Conservation (phyloP, 2,888 invertebrate genomes). For the Actias luna region DNA sequence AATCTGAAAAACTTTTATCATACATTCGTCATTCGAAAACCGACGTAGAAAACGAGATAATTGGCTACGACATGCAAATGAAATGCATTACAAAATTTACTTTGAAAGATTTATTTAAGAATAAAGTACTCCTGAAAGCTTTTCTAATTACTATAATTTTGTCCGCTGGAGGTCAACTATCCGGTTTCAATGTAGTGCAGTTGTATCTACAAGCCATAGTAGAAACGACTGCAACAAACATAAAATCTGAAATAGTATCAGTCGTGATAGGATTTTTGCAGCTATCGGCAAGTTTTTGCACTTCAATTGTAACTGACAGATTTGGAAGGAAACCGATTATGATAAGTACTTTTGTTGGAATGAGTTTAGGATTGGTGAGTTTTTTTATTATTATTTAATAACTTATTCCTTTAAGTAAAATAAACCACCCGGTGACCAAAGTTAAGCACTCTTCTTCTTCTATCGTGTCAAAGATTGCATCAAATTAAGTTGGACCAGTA, state of each 20-base stretch:
- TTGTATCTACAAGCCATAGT: conserved; percentile 60
- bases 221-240: conserved; percentile 49
- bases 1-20: conserved; percentile 33
- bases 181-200: conserved; percentile 48
- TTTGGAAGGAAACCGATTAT: conserved; percentile 51
- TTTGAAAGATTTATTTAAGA: conserved; percentile 30
- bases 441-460: too few species aligned
- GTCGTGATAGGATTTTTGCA: conserved; percentile 55
- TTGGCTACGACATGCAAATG: conserved; percentile 31
- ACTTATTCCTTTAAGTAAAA: neutral
- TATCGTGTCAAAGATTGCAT: too few species aligned
- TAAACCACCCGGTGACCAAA: too few species aligned
- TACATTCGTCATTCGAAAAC: conserved; percentile 32
- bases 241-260: conserved; percentile 50
- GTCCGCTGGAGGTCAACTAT: conserved; percentile 34
- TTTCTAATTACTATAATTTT: conserved; percentile 35
- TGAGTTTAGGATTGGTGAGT: conserved; percentile 48
- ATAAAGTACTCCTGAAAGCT: conserved; percentile 38
- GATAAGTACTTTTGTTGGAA: conserved; percentile 35
- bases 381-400: neutral
- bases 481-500: too few species aligned
- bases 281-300: conserved; percentile 46
- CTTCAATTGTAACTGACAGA: conserved; percentile 41
- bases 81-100: conserved; percentile 22
- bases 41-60: conserved; percentile 32